Evolutionary conservation across 2,888 invertebrate genomes (phyloP).

Genomic region (Phengaris alcon): DNA sequence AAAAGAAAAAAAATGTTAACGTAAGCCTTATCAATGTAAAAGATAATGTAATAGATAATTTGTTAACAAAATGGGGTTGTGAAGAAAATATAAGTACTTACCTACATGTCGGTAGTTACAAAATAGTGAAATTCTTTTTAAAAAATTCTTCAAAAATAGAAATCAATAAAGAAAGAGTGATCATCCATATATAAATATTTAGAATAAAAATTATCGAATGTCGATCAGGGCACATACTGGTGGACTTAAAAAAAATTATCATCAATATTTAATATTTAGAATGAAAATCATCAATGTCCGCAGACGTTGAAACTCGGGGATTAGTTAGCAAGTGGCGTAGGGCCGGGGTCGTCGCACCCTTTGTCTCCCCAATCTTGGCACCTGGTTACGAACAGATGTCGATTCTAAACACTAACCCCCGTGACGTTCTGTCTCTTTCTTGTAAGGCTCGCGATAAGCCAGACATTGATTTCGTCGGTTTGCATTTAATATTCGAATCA

Average conservation of each 20-base stretch:
- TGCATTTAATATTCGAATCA: slow-evolving; percentile 12
- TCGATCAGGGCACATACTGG: not conserved
- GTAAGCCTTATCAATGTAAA: not conserved
- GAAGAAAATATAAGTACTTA: too few species aligned
- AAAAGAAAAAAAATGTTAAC: not conserved
- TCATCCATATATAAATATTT: too few species aligned
- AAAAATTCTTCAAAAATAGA: too few species aligned
- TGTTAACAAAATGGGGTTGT: too few species aligned
- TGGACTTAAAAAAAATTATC: not conserved
- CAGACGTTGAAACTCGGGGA: not conserved
- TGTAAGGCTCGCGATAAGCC: not conserved
- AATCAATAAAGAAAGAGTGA: too few species aligned
- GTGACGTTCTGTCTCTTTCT: slow-evolving; percentile 17
- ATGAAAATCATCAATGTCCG: slow-evolving; percentile 3
- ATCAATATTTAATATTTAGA: not conserved
- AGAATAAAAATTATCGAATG: not conserved
- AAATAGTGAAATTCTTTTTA: too few species aligned
- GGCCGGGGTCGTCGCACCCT: slow-evolving; percentile 74
- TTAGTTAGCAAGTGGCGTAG: slow-evolving; percentile 41
- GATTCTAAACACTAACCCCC: slow-evolving; percentile 48
- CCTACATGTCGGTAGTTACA: too few species aligned
- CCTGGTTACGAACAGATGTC: slow-evolving; percentile 73
- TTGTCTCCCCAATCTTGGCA: slow-evolving; percentile 63
- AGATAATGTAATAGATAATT: not conserved
- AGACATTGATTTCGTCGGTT: slow-evolving; percentile 25